Evolutionary conservation across 1,140 invertebrate species (phyloP), one percentile per base, ranked within the genome.

Genomic region (Megalopta genalis): DNA sequence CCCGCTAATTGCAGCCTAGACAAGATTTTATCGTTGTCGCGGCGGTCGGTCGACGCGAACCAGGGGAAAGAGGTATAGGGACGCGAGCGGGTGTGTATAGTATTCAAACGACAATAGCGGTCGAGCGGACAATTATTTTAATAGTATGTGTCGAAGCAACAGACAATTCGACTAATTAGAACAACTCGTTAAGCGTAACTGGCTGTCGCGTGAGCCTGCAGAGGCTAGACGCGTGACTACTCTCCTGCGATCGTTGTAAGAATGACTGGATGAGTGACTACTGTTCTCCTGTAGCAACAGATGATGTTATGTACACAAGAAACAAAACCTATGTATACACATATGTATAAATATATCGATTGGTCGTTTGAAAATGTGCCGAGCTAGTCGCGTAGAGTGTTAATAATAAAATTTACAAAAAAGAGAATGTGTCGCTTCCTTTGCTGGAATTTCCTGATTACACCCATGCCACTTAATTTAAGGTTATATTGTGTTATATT

Each of bases 341-440:
- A 63, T 59, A 65, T 63, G 63, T 66, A 77, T 82, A 67, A 77
- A 77, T 83, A 49, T 68, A 68, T 63, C 57, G 59, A 62, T 72
- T 80, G 70, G 62, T 72, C 52, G 74, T 82, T 84, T 27, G 57
- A 57, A 73, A 49, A 78, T 82, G 74, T 64, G 74, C 49, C 49
- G 52, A 82, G 71, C 54, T 82, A 63, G 49, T 32, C 65, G 70
- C 72, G 74, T 85, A 85, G 70, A 66, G 67, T 72, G 70, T 75
- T 81, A 81, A 85, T 86, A 81, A 84, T 60, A 84, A 84, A 80
- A 80, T 84, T 77, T 77, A 67, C 79, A 80, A 74, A 23, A 57
- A 81, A 81, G 59, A 32, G 25, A 32, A 1, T n/a, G 25, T 12
- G 7, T 68, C 3, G 54, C 7, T 54, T 52, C 4, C 49, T 46